These are phyloP conservation scores for Ameiurus melas DNA, from an alignment of 2,113 vertebrate species.

Conservation along the genomic window DNA sequence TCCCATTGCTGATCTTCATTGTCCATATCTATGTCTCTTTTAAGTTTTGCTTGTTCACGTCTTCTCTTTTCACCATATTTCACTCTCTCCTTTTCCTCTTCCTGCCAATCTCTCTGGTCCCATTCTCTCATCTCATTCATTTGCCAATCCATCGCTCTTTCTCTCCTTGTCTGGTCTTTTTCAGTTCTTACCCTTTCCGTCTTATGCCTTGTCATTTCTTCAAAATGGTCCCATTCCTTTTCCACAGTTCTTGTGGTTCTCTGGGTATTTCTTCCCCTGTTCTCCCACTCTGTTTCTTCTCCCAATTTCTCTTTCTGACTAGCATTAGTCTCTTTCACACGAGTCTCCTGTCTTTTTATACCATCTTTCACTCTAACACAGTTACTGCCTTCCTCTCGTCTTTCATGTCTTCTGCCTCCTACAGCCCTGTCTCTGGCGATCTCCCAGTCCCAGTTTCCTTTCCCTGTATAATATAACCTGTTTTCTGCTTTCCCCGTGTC, in stretches of 20 bases:
- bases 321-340: constrained; percentile 49
- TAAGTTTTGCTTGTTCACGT: constrained; percentile 43
- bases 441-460: constrained; percentile 42
- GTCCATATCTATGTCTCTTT: neutral
- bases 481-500: constrained; percentile 44
- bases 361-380: neutral
- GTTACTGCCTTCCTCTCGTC: constrained; percentile 17
- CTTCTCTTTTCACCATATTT: constrained; percentile 52
- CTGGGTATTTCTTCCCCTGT: constrained; percentile 67
- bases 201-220: neutral
- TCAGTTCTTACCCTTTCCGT: neutral
- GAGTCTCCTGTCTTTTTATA: constrained; percentile 46
- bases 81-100: neutral
- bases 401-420: constrained; percentile 20
- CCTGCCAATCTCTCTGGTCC: constrained; percentile 7
- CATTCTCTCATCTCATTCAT: neutral
- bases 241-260: constrained; percentile 55
- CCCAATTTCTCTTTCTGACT: constrained; percentile 23
- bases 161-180: constrained; percentile 50
- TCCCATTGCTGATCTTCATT: constrained; percentile 49
- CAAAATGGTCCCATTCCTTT: constrained; percentile 5
- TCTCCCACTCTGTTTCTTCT: constrained; percentile 21
- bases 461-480: constrained; percentile 26
- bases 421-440: constrained; percentile 30
- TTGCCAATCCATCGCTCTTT: constrained; percentile 12